phyloP scores from a whole-genome alignment of 2,888 invertebrate species.

The Ennomos fuscantarius region DNA sequence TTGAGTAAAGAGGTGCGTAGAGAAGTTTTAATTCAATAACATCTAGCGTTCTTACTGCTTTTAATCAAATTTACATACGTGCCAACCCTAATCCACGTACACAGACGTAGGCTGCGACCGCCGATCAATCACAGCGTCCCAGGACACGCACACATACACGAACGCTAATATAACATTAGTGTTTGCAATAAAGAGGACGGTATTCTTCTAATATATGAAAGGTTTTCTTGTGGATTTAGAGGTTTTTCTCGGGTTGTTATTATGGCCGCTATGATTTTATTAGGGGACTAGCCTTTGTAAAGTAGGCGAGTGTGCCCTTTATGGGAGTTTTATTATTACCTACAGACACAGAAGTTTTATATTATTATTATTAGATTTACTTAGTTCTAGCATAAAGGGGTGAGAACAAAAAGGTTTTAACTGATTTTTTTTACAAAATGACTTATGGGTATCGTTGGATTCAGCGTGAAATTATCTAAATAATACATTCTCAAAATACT shows the following conservation, averaged over 20 bases:
- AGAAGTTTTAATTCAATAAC: too few species aligned
- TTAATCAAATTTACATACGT: constrained; percentile 36
- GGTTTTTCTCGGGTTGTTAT: constrained; percentile 29
- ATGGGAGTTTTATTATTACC: constrained; percentile 7
- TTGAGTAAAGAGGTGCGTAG: too few species aligned
- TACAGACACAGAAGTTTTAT: background rate
- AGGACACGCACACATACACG: constrained; percentile 37
- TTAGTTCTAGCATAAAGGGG: too few species aligned
- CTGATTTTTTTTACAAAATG: too few species aligned
- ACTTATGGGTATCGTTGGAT: too few species aligned
- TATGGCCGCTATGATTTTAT: constrained; percentile 37
- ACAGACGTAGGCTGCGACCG: constrained; percentile 38
- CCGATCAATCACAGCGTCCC: constrained; percentile 54
- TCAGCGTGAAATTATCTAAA: too few species aligned
- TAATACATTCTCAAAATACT: too few species aligned
- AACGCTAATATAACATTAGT: constrained; percentile 37
- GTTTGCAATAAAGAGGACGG: constrained; percentile 36
- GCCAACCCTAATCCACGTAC: constrained; percentile 55
- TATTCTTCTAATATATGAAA: constrained; percentile 38
- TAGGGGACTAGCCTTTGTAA: constrained; percentile 32
- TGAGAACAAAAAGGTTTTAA: too few species aligned
- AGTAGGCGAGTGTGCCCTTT: constrained; percentile 4
- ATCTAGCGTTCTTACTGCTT: background rate
- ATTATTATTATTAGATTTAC: background rate
- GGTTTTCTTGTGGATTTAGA: constrained; percentile 37